Evolutionary conservation across 2,888 invertebrate species (phyloP), one percentile per base, ranked within the genome.

Genomic region (Clanis bilineata): DNA sequence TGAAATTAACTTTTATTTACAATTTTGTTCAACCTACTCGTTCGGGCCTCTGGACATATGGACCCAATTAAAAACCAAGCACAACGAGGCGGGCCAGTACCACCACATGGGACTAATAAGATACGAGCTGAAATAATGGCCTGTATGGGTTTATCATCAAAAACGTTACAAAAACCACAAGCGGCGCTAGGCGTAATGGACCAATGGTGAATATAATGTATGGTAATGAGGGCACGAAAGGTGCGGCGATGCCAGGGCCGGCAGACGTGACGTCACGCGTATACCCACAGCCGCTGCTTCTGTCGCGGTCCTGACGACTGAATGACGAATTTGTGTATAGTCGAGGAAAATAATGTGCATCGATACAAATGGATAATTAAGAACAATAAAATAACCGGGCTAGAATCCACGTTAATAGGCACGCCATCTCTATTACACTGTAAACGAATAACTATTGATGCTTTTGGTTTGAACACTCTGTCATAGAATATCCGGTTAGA

Each of bases 201-300:
- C n/a, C n/a, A n/a, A n/a, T 85, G 83, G 86, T 79, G 83, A 86
- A 86, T 86, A 89, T 92, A 91, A 92, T 91, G 84, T 91, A 91
- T 91, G 92, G 83, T 91, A 91, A 92, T 90, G 89, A 90, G 86
- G 81, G 83, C 79, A 79, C 82, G 77, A 82, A 81, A 76, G 77
- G 82, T 80, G 79, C 72, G 84, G 81, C 89, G 87, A 88, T 89
- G 88, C 81, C 76, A 76, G 82, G 80, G 79, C 75, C 73, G 76
- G 79, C 73, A 84, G 80, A 90, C 87, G 88, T 89, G 89, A 86
- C 88, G 86, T 88, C 89, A 88, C 88, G 89, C 86, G 84, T 80
- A 76, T 85, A 86, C 89, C 88, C 88, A 79, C 89, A 87, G 85
- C 86, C 82, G 79, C 82, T 76, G 74, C 70, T 65, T 45, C 67